Evolutionary conservation across 2,113 vertebrate genomes (phyloP).

Genomic region (Trichechus manatus): DNA sequence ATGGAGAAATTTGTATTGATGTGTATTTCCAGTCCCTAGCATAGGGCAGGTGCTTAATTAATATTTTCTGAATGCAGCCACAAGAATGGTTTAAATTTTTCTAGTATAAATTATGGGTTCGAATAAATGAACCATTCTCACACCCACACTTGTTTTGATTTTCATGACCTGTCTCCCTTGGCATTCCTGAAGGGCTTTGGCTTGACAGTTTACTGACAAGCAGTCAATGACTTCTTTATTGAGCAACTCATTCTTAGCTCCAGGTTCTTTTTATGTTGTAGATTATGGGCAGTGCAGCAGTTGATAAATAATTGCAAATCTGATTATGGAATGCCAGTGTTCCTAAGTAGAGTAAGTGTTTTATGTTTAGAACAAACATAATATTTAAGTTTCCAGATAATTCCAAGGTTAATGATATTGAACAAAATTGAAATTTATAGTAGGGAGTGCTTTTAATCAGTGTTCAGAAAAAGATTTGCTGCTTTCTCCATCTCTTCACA

Average conservation of each 20-base stretch:
- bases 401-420: conserved; percentile 69
- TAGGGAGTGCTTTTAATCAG: conserved; percentile 55
- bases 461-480: conserved; percentile 52
- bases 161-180: not conserved
- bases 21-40: conserved; percentile 32
- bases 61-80: conserved; percentile 51
- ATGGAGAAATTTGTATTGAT: conserved; percentile 24
- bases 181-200: conserved; percentile 19
- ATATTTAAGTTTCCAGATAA: conserved; percentile 63
- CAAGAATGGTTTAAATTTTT: conserved; percentile 32
- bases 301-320: conserved; percentile 53
- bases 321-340: conserved; percentile 8
- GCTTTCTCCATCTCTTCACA: not conserved
- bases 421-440: conserved; percentile 58
- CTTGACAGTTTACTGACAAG: conserved; percentile 56
- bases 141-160: conserved; percentile 58
- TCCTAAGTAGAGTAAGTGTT: conserved; percentile 40
- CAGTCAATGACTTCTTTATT: not conserved
- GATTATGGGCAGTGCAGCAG: not conserved
- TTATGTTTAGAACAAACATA: conserved; percentile 61
- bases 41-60: not conserved
- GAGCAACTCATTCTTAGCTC: not conserved
- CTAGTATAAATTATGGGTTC: conserved; percentile 43
- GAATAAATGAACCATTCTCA: conserved; percentile 42
- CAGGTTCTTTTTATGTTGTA: not conserved